Evolutionary conservation across 1,140 invertebrate species (phyloP), one percentile per base, ranked within the genome.

Genomic region (Oedothorax gibbosus): DNA sequence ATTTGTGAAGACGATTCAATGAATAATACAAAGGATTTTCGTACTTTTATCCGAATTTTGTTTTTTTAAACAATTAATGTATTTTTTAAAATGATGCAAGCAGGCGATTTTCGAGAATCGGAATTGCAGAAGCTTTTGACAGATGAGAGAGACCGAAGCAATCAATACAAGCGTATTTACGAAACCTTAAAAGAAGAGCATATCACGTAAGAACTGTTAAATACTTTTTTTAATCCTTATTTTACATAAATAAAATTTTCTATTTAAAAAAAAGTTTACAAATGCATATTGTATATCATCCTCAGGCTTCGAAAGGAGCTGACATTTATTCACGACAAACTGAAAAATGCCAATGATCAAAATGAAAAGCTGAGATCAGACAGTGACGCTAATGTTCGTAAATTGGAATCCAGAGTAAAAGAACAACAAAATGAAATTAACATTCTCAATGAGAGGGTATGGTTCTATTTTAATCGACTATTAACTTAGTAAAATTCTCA

Each of bases 91-190:
- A 83, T 83, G 80, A 12, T 56, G 20, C 80, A 64, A 64, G 49
- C 11, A 4, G 10, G 54, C 7, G 53, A 53, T 62, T 83, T 50
- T 21, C 50, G 80, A 15, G 80, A 83, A 65, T 12, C 53, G 21
- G 82, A 84, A 60, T 64, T 84, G 14, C 72, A 84, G 57, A 68
- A 50, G 6, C 21, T 84, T 56, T 77, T 84, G 7, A 11, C 7
- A 14, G 82, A 84, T 20, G 82, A 84, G 77, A 54, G 82, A 64
- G 53, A 75, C 10, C 18, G 82, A 57, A 76, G 82, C 21, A 77
- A 66, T 12, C 72, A 76, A 7, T 51, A 84, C 51, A 84, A 84
- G 21, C 72, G 69, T 15, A 66, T 66, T 49, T 84, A 84, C 62
- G 72, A 84, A 60, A 68, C 60, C 8, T 20, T 84, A 49, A 84